Conservation (phyloP, 2,113 vertebrate species). For the Crotophaga sulcirostris region DNA sequence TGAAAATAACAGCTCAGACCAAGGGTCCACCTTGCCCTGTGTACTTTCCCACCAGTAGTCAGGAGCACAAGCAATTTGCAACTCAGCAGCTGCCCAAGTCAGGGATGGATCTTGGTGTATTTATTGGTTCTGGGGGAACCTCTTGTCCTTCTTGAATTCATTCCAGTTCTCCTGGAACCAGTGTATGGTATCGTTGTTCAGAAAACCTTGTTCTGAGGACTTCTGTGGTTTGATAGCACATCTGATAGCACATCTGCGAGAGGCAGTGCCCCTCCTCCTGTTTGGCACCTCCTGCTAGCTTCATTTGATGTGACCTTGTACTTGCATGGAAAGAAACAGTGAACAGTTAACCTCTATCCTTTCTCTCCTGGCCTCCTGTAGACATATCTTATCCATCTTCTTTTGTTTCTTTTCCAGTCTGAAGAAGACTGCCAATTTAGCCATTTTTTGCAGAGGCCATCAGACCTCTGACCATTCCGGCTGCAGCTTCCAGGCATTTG, state of each 20-base stretch:
- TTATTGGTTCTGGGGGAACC: not conserved
- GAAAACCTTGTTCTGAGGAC: not conserved
- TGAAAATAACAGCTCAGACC: not conserved
- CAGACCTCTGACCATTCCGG: not conserved
- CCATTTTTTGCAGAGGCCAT: not conserved
- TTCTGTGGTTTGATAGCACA: not conserved
- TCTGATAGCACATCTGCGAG: not conserved
- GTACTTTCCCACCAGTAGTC: not conserved
- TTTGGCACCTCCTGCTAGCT: slow-evolving; percentile 9
- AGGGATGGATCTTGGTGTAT: not conserved
- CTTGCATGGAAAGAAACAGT: slow-evolving; percentile 12
- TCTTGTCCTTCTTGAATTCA: not conserved
- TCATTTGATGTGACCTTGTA: slow-evolving; percentile 30
- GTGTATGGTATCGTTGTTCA: not conserved
- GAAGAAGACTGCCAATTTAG: not conserved
- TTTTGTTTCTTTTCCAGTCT: not conserved
- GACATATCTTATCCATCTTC: not conserved
- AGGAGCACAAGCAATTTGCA: not conserved
- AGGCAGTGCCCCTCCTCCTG: not conserved
- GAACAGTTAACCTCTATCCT: not conserved
- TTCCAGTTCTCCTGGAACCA: not conserved
- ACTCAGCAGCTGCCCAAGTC: not conserved
- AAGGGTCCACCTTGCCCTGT: not conserved
- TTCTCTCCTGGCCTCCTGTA: not conserved
- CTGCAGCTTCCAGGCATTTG: slow-evolving; percentile 11